A percentile compares a stretch with the other conserved stretches of the same genome.
Conservation (phyloP, 2,113 vertebrate genomes). For the Delphinapterus leucas region DNA sequence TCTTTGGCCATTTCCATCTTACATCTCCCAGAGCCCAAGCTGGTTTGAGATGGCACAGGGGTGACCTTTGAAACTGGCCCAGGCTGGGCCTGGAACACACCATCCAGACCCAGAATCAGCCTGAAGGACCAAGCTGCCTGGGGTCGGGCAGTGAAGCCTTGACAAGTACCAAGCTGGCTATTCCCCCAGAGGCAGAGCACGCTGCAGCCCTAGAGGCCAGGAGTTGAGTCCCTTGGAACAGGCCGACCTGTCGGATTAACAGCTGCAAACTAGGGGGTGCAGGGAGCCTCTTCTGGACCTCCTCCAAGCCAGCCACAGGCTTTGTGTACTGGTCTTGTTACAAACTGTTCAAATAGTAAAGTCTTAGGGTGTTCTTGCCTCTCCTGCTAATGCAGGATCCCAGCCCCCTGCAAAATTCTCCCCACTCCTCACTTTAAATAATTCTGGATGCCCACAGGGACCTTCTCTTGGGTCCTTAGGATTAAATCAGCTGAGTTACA, state of each 20-base stretch:
- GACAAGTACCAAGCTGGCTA: background rate
- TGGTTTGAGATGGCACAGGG: background rate
- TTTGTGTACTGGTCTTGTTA: background rate
- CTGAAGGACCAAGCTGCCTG: background rate
- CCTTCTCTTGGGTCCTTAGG: background rate
- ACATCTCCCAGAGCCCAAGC: background rate
- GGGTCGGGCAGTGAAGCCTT: background rate
- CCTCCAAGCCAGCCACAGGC: background rate
- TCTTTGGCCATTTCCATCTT: background rate
- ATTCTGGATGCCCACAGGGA: background rate
- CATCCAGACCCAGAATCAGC: background rate
- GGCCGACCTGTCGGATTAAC: background rate
- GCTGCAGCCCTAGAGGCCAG: background rate
- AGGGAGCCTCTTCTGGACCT: background rate
- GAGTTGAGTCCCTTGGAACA: background rate
- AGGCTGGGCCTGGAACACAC: background rate
- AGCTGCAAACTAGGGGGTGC: background rate
- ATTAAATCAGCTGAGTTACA: background rate
- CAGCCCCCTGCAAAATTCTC: background rate
- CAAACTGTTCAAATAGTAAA: background rate
- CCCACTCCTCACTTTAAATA: background rate
- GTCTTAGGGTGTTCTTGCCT: background rate
- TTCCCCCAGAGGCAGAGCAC: background rate
- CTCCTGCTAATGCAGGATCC: background rate
- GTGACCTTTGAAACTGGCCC: background rate